Conservation (phyloP, 1,140 invertebrate species). For the Drosophila seguyi region DNA sequence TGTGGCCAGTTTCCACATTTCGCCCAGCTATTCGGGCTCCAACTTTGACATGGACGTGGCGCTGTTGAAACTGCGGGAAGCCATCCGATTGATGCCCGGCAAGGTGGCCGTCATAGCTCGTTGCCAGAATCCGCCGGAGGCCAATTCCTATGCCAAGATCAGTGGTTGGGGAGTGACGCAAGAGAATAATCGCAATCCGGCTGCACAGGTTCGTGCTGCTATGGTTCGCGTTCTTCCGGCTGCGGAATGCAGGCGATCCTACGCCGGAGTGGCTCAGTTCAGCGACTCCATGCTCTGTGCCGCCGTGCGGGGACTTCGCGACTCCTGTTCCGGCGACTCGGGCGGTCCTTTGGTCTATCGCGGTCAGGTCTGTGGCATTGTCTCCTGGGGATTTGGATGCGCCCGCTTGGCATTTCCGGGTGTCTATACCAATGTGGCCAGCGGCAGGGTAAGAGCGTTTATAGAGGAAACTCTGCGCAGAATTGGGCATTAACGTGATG, state of each 20-base stretch:
- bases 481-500: neutral
- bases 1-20: slow-evolving; percentile 46
- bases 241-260: slow-evolving; percentile 62
- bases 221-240: slow-evolving; percentile 55
- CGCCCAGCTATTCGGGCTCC: slow-evolving; percentile 37
- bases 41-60: slow-evolving; percentile 82
- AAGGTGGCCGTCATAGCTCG: slow-evolving; percentile 55
- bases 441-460: slow-evolving; percentile 55
- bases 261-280: slow-evolving; percentile 55
- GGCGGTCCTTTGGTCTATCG: slow-evolving; percentile 88
- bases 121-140: slow-evolving; percentile 44
- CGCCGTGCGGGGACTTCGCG: slow-evolving; percentile 62
- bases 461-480: slow-evolving; percentile 48
- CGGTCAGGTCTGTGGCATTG: slow-evolving; percentile 87
- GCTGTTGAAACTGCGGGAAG: slow-evolving; percentile 42
- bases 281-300: slow-evolving; percentile 80
- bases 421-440: slow-evolving; percentile 91
- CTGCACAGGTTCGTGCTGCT: slow-evolving; percentile 66
- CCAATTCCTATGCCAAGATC: slow-evolving; percentile 65
- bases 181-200: slow-evolving; percentile 51
- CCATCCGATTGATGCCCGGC: slow-evolving; percentile 24
- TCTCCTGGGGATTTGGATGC: slow-evolving; percentile 88
- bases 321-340: slow-evolving; percentile 88
- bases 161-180: slow-evolving; percentile 73
- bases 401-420: slow-evolving; percentile 89